phyloP scores from a whole-genome alignment of 2,888 invertebrate genomes.

The Aphodius sticticus region DNA sequence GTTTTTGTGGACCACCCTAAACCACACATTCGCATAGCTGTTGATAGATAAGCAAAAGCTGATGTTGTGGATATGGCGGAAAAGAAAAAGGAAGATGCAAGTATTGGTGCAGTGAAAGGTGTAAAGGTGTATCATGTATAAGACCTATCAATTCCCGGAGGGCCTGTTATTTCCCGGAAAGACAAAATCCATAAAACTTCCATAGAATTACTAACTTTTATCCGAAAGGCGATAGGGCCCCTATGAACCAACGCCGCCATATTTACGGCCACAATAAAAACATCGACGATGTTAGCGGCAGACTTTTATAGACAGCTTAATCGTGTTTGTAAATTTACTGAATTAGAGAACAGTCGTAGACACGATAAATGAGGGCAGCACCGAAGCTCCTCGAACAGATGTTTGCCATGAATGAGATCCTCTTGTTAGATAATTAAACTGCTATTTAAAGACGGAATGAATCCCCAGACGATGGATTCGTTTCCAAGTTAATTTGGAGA shows the following conservation, averaged over 20 bases:
- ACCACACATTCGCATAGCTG: too few species aligned
- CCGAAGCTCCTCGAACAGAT: not conserved
- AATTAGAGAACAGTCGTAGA: not conserved
- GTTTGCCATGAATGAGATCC: not conserved
- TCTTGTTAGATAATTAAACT: not conserved
- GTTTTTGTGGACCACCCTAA: too few species aligned
- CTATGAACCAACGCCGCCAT: not conserved
- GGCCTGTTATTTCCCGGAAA: not conserved
- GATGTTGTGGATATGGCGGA: too few species aligned
- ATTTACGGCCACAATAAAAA: not conserved
- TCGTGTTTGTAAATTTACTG: not conserved
- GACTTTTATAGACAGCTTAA: not conserved
- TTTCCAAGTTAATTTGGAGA: not conserved
- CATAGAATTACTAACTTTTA: not conserved
- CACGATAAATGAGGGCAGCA: not conserved
- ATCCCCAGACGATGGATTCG: not conserved
- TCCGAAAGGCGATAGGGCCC: not conserved
- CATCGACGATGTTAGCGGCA: not conserved
- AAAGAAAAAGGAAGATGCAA: too few species aligned
- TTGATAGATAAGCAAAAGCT: too few species aligned
- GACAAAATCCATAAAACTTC: not conserved
- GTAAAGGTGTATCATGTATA: not conserved
- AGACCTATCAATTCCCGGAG: not conserved
- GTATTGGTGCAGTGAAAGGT: not conserved
- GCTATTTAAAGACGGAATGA: not conserved